These are phyloP conservation scores for Meriones unguiculatus DNA, from an alignment of 2,113 vertebrate genomes.

Conservation along the genomic window DNA sequence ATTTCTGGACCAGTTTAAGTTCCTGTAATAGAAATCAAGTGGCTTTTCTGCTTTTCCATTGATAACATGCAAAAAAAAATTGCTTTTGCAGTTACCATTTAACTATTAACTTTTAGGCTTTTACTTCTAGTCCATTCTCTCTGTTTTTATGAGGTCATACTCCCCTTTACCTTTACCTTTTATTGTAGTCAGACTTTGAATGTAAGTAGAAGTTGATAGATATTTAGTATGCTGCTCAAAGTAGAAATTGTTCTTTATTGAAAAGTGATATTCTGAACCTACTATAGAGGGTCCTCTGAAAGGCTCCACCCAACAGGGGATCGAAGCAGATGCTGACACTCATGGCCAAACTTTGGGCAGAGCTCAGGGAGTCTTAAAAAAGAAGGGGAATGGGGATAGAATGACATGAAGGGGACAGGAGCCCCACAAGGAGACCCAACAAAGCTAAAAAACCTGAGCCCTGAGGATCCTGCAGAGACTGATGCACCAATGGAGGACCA, in stretches of 20 bases:
- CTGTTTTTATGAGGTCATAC: background rate
- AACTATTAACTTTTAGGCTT: conserved; percentile 37
- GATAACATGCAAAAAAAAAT: background rate
- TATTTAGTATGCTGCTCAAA: background rate
- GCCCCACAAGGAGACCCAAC: no score
- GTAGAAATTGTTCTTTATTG: conserved; percentile 44
- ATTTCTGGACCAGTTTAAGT: background rate
- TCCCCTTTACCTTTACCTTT: conserved; percentile 31
- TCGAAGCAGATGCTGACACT: no score
- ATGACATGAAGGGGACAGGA: no score
- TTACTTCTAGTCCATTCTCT: background rate
- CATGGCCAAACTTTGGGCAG: no score
- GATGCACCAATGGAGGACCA: no score
- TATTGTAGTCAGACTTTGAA: conserved; percentile 14
- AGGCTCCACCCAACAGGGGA: no score
- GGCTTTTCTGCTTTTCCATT: conserved; percentile 33
- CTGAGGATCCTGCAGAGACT: no score
- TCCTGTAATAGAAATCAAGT: background rate
- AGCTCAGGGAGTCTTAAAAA: no score
- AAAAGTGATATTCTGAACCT: background rate
- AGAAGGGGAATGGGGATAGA: no score
- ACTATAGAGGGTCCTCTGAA: no score
- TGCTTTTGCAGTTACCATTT: conserved; percentile 34
- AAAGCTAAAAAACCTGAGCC: no score
- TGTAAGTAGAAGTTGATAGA: background rate